Evolutionary conservation across 2,888 invertebrate genomes (phyloP), one percentile per base, ranked within the genome.

Genomic region (Thereva unica): DNA sequence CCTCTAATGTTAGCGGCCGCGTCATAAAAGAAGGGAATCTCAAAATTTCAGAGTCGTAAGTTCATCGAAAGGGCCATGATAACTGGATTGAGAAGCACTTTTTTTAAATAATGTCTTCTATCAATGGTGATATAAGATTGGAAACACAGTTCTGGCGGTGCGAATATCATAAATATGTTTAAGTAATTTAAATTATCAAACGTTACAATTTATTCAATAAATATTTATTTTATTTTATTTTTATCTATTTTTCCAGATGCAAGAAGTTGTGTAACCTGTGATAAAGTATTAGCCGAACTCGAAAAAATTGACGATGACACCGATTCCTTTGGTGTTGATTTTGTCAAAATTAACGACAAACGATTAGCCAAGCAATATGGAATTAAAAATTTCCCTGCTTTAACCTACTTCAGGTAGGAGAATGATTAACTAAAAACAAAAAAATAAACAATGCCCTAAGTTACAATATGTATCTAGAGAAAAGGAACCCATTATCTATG

Each of bases 221-320:
- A 52, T 57, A 8, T 2, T 37, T 53, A 42, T 6, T n/a, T n/a
- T 55, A 67, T 50, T 9, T 71, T 71, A 7, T n/a, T 9, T 38
- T 47, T 47, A 4, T 38, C n/a, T 34, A 10, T 40, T 61, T 70
- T 69, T 81, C 83, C 84, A 93, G 93, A 93, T 86, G 92, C 93
- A 76, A 88, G 93, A 82, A 93, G 93, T 83, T 93, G 93, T 83
- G 89, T 91, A 78, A 93, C 93, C 76, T 93, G 93, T 84, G 93
- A 93, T 84, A 92, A 90, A 83, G 93, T 93, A 78, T 84, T 93
- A 82, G 92, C 89, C 76, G 93, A 94, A 83, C 84, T 95, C 80
- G 94, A 95, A 84, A 93, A 93, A 83, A 95, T 95, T 80, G 94
- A 95, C 85, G 94, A 94, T 84, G 95, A 95, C 84, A 94, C 95